These are phyloP conservation scores for Mylabris sibirica DNA, from an alignment of 2,888 invertebrate genomes.

Conservation along the genomic window DNA sequence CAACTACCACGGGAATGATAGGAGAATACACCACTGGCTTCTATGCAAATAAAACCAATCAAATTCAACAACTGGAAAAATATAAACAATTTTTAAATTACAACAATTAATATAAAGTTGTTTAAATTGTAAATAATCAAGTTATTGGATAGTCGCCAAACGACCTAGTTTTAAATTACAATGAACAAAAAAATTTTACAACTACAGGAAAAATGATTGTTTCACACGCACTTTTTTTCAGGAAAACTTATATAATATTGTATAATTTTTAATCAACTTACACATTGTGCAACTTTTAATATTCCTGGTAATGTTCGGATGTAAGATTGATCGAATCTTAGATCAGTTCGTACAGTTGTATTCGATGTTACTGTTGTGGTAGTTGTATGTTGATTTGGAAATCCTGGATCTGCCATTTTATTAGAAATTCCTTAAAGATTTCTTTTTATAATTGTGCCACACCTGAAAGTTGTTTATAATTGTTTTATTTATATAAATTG, in stretches of 20 bases:
- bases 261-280: conserved; percentile 64
- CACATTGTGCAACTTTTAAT: conserved; percentile 78
- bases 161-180: background rate
- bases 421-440: background rate
- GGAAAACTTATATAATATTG: background rate
- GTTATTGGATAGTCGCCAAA: background rate
- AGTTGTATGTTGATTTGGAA: conserved; percentile 79
- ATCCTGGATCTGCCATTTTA: conserved; percentile 69
- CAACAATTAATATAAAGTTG: background rate
- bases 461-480: conserved; percentile 2
- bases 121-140: background rate
- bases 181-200: background rate
- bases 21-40: conserved; percentile 59
- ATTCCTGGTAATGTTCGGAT: conserved; percentile 77
- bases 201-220: background rate
- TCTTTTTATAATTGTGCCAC: background rate
- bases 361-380: conserved; percentile 74
- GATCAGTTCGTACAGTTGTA: conserved; percentile 75
- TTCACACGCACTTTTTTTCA: background rate
- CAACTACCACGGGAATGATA: conserved; percentile 70
- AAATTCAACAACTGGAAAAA: conserved; percentile 70
- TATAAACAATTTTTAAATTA: background rate
- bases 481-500: background rate
- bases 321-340: conserved; percentile 78
- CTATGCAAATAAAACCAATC: conserved; percentile 83